phyloP scores from a whole-genome alignment of 1,140 invertebrate genomes.

The Trichomalopsis sarcophagae region DNA sequence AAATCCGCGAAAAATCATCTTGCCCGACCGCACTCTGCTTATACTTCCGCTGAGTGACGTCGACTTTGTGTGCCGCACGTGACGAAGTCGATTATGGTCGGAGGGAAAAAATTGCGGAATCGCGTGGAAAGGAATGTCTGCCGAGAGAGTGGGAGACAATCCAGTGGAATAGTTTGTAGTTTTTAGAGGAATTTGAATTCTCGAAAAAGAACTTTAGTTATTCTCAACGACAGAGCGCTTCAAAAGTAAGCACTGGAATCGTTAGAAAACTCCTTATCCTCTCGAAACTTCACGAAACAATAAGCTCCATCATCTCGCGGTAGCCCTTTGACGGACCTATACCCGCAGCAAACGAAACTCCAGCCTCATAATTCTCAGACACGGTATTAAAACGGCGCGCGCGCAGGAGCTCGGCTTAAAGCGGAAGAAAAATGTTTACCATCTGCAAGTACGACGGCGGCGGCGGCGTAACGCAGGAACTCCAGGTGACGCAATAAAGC shows the following conservation, averaged over 20 bases:
- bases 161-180: no score
- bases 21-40: background rate
- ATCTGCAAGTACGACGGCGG: background rate
- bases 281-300: no score
- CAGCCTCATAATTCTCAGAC: constrained; percentile 35
- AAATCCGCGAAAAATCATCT: constrained; percentile 53
- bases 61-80: background rate
- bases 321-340: background rate
- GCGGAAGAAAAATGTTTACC: constrained; percentile 30
- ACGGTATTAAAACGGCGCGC: background rate
- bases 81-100: background rate
- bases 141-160: no score
- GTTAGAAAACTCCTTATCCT: no score
- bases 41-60: background rate
- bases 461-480: background rate
- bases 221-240: no score
- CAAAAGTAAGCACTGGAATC: no score
- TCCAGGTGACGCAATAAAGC: constrained; percentile 37
- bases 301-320: no score
- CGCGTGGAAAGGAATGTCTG: background rate
- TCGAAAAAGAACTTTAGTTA: no score
- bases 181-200: no score
- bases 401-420: background rate
- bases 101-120: background rate
- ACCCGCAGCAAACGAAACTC: background rate